phyloP scores from a whole-genome alignment of 64 coral and sea anemone species.

The Exaiptasia diaphana region DNA sequence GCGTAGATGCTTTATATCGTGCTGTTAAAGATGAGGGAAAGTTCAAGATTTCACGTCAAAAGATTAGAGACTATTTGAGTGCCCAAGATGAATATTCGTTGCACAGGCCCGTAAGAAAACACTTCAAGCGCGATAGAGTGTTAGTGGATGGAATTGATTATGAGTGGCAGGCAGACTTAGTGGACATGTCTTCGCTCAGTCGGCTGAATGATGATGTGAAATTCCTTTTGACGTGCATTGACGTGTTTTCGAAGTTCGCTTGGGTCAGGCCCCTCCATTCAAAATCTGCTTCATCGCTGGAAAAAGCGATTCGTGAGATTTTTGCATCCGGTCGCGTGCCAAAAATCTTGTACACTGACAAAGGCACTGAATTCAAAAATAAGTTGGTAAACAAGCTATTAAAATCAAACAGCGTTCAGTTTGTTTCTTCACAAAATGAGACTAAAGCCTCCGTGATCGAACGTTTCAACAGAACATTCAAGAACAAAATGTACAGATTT shows the following conservation, averaged over 20 bases:
- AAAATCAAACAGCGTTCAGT: not conserved
- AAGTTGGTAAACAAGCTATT: slow-evolving; percentile 2
- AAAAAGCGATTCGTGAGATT: not conserved
- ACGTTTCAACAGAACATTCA: slow-evolving; percentile 47
- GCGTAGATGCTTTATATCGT: not conserved
- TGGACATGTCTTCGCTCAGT: slow-evolving; percentile 35
- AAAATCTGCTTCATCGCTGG: not conserved
- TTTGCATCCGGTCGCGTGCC: slow-evolving; percentile 7
- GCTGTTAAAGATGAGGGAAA: not conserved
- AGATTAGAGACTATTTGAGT: not conserved
- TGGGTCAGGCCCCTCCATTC: not conserved
- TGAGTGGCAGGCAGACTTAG: not conserved
- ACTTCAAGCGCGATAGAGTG: slow-evolving; percentile 1
- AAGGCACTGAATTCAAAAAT: slow-evolving; percentile 30
- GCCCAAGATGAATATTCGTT: slow-evolving; percentile 10
- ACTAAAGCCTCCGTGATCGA: slow-evolving; percentile 8
- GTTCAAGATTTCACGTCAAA: not conserved
- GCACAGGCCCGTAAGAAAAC: slow-evolving; percentile 17
- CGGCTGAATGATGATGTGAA: slow-evolving; percentile 12
- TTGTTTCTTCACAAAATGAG: slow-evolving; percentile 38
- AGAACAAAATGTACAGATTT: slow-evolving; percentile 38
- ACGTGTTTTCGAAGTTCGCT: slow-evolving; percentile 31
- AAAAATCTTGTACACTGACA: slow-evolving; percentile 18
- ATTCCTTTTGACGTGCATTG: slow-evolving; percentile 10
- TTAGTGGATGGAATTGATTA: slow-evolving; percentile 6